Percentiles rank a stretch among this genome's conserved stretches.
These are phyloP conservation scores for Gallinago paraguaiae DNA, from an alignment of 2,113 vertebrate genomes.

Conservation along the genomic window DNA sequence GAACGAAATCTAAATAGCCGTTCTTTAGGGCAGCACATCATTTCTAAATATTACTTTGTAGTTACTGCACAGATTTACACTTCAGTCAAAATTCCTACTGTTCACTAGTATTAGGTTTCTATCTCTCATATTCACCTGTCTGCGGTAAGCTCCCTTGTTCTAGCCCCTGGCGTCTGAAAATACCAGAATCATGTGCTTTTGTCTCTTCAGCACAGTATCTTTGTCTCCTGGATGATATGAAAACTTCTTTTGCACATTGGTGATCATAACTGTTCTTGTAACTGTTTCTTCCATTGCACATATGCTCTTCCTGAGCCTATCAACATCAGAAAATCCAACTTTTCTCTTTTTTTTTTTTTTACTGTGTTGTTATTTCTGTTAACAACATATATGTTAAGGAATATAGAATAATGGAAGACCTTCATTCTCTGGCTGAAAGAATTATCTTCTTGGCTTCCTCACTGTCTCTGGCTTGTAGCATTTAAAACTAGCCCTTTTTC, in stretches of 20 bases:
- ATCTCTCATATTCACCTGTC: not conserved
- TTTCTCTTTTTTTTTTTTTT: not conserved
- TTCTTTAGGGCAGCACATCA: not conserved
- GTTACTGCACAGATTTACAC: not conserved
- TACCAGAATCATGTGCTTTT: not conserved
- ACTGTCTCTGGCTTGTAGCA: not conserved
- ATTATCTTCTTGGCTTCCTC: not conserved
- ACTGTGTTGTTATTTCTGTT: not conserved
- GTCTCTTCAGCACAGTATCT: not conserved
- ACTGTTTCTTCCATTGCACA: not conserved
- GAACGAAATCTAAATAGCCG: not conserved
- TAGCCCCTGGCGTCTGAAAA: not conserved
- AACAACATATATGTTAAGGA: not conserved
- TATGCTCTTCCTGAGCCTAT: not conserved
- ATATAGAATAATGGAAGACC: not conserved
- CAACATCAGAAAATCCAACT: not conserved
- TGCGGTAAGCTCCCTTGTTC: not conserved
- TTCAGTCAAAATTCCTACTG: not conserved
- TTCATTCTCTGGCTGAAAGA: not conserved
- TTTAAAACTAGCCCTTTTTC: not conserved
- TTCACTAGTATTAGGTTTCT: not conserved
- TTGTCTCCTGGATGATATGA: not conserved
- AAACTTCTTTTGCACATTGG: not conserved
- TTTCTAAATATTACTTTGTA: not conserved
- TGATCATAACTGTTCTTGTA: not conserved